A percentile compares a stretch with the other conserved stretches of the same genome.
These are phyloP conservation scores for Sabellastarte sp. DNA, from an alignment of 2,888 invertebrate species.

Conservation along the genomic window DNA sequence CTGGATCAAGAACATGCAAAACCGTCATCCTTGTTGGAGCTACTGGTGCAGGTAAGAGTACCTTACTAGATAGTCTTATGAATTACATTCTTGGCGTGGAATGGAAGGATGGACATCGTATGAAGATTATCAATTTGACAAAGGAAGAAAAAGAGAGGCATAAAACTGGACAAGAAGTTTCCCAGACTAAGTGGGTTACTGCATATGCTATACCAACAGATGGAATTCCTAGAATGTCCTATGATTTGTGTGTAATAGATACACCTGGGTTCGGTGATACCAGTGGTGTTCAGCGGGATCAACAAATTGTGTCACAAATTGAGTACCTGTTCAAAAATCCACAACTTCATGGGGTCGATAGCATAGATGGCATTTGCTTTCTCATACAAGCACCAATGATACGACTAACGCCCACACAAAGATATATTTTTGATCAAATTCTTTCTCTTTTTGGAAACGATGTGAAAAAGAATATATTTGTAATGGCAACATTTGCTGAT, in stretches of 20 bases:
- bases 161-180: not conserved
- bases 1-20: no score
- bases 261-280: not conserved
- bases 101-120: not conserved
- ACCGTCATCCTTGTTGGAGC: not conserved
- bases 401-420: not conserved
- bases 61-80: not conserved
- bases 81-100: not conserved
- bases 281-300: not conserved
- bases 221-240: not conserved
- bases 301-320: not conserved
- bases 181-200: not conserved
- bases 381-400: not conserved
- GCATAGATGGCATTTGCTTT: not conserved
- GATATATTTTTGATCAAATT: not conserved
- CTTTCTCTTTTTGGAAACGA: not conserved
- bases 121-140: not conserved
- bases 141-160: not conserved
- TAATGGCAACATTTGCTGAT: not conserved
- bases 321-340: not conserved
- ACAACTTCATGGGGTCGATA: not conserved
- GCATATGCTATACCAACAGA: not conserved
- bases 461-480: not conserved
- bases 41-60: not conserved
- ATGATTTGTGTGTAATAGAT: not conserved